Evolutionary conservation across 2,888 invertebrate species (phyloP), one percentile per base, ranked within the genome.

Genomic region (Diachrysia chrysitis): DNA sequence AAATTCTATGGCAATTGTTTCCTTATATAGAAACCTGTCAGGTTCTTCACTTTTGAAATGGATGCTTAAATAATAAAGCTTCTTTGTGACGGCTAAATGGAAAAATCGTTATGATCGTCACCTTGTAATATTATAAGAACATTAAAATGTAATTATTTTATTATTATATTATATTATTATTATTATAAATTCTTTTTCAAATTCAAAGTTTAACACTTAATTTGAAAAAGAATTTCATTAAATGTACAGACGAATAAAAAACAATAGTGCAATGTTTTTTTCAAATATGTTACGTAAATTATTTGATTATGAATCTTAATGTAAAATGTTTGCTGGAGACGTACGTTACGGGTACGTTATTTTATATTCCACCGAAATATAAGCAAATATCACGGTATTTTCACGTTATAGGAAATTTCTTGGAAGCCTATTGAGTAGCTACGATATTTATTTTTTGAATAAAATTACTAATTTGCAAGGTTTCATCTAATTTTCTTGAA

Each of bases 401-500:
- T 16, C 14, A 37, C 16, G 35, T 12, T 12, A 35, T 12, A 35
- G 37, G 37, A 3, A 37, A 37, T 4, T n/a, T 42, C 42, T n/a
- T n/a, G n/a, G 42, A n/a, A 42, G 42, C 6, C 42, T 6, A 42
- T 42, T 42, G 42, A 42, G n/a, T 42, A n/a, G 42, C 42, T 1
- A 3, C 6, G 42, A 32, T 25, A 5, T 32, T 42, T 42, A n/a
- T 42, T n/a, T 42, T 19, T 57, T 57, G 23, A 58, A 65, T 37
- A 59, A 53, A 7, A 55, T 54, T 46, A 37, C 7, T 54, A 35
- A 46, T 37, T 77, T 55, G 17, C 4, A 32, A 42, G 14, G 48
- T 69, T 51, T 46, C 58, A 60, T 17, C 46, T 58, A 48, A 60
- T 71, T 63, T 57, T n/a, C 56, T 19, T 48, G 17, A 35, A 21